Evolutionary conservation across 2,888 invertebrate species (phyloP), one percentile per base, ranked within the genome.

Genomic region (Trissolcus brochymenae): DNA sequence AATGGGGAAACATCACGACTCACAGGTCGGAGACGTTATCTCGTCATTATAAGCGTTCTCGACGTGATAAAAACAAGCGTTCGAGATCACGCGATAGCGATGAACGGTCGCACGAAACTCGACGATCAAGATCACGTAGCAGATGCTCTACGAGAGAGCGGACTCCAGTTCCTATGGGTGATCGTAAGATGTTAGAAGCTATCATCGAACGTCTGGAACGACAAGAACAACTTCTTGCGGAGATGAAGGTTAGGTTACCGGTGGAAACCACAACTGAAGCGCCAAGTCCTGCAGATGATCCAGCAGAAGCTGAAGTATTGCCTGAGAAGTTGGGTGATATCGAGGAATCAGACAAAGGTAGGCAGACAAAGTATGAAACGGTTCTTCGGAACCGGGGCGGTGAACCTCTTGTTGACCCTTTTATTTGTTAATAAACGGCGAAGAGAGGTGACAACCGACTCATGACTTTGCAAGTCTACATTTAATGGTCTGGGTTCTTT

Each of bases 371-470:
- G 19, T 2, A 19, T 19, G 19, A 19, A 2, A 19, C 19, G 19
- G 19, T 19, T 19, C 19, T 19, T 19, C 1, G 2, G 19, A 19
- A 19, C 19, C 19, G 19, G 19, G 19, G 19, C 19, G 19, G 19
- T 2, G 19, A 19, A 19, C 19, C 66, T 57, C 51, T 66, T 51
- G 50, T 19, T 19, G 19, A 19, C 19, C 19, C 19, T 19, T 19
- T 19, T 19, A 19, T 19, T 19, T 19, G 3, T n/a, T n/a, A n/a
- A n/a, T n/a, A 41, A 41, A 41, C 1, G 13, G 41, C 41, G 3
- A 41, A 41, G 41, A 9, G 41, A 4, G 41, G 41, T 41, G 13
- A 41, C 41, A 41, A 41, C 13, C 41, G 41, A 41, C 41, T 41
- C 13, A 41, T 1, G 1, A 41, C 41, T 41, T 41, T 13, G 41